Base-by-base conservation (phyloP, 2,797 vertebrate genomes). In the Eupleurogrammus muticus region DNA sequence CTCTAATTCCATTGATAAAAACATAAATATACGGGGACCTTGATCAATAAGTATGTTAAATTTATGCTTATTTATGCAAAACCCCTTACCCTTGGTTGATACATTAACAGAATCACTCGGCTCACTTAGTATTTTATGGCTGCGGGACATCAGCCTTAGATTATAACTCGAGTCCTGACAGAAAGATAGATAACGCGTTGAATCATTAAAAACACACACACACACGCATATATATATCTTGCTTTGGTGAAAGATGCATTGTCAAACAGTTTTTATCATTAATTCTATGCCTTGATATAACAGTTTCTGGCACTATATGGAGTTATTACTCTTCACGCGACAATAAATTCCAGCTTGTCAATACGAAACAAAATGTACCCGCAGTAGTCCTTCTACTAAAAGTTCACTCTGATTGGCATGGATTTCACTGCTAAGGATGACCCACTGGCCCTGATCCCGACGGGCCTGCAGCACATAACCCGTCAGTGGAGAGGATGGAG, bases 51-150 rank as follows among this genome's bases (percentile, higher is more conserved):
- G 4, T 13, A 2, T 35, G 3, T 38, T 38, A 38, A 2, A 4
- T 40, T 79, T 11, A 44, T 47, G 3, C 17, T 10, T 28, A 35
- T 19, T 24, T 8, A 36, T 3, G 36, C 5, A 52, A 56, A 70
- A 50, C 20, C 19, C 69, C 92, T 87, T 51, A 99, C 98, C 98
- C 9, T 87, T 82, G 0, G 97, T 99, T 70, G 96, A 98, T 72
- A 98, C 75, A 23, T 93, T 96, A 80, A 98, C 94, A 0, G 93
- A 92, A 77, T 97, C 95, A 83, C 97, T 98, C 38, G 98, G 97
- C 5, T 94, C 93, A 46, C 97, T 98, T 88, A 96, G 91, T 28
- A 94, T 86, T 87, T 92, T 94, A 60, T 94, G 93, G 17, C 95
- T 95, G 23, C 95, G 90, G 69, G 97, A 96, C 93, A 97, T 92